phyloP scores from a whole-genome alignment of 2,888 invertebrate species.

The Chloromyia formosa region DNA sequence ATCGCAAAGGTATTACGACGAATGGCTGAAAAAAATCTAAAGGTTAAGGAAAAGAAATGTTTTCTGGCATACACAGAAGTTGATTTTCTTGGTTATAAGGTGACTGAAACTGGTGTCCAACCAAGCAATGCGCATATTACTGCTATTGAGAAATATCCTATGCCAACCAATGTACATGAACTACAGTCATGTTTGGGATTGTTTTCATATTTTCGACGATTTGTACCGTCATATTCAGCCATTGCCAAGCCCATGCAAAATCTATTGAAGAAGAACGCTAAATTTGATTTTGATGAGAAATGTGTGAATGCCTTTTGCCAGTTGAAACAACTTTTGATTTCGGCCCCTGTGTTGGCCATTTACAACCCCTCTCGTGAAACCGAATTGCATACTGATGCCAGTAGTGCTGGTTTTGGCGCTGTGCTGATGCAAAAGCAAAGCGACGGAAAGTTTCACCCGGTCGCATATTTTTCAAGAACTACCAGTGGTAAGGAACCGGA shows the following conservation, averaged over 20 bases:
- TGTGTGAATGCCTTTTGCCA: too few species aligned
- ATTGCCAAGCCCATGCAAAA: constrained; percentile 32
- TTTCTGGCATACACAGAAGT: constrained; percentile 46
- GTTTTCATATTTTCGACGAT: constrained; percentile 53
- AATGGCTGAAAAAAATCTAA: constrained; percentile 44
- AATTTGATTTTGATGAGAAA: constrained; percentile 12
- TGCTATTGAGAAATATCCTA: constrained; percentile 50
- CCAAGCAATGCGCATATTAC: constrained; percentile 49
- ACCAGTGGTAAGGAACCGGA: too few species aligned
- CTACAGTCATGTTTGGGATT: constrained; percentile 37
- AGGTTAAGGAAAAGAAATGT: constrained; percentile 46
- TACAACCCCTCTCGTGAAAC: constrained; percentile 53
- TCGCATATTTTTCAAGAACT: constrained; percentile 54
- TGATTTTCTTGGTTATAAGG: constrained; percentile 50
- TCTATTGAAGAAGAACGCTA: background rate
- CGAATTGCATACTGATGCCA: constrained; percentile 56
- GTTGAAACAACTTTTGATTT: background rate
- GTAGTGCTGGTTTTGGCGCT: constrained; percentile 53
- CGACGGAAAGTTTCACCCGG: constrained; percentile 53
- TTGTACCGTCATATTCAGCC: constrained; percentile 51
- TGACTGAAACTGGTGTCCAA: constrained; percentile 47
- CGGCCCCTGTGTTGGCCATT: constrained; percentile 53
- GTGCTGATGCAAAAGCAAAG: constrained; percentile 52
- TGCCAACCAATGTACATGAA: constrained; percentile 49
- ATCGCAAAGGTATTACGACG: constrained; percentile 44